phyloP scores from a whole-genome alignment of 1,140 invertebrate species.

The Drosophila mauritiana region DNA sequence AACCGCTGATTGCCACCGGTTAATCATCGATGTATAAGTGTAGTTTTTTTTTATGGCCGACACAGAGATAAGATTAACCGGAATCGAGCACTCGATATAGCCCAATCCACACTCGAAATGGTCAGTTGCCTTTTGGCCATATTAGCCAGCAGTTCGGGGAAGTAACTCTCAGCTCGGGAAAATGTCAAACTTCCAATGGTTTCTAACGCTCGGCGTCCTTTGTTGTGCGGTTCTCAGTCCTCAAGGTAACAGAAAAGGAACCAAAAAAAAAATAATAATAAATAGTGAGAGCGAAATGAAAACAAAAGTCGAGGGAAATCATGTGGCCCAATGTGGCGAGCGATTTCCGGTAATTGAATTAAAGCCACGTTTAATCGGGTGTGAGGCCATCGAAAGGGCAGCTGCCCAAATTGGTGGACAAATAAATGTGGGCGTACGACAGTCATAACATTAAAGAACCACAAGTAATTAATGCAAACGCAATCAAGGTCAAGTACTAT shows the following conservation, averaged over 20 bases:
- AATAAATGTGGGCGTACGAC: conserved; percentile 50
- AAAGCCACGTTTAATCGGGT: conserved; percentile 48
- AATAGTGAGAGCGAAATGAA: conserved; percentile 10
- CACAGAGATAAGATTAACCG: conserved; percentile 62
- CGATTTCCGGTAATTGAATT: conserved; percentile 76
- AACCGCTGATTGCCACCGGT: conserved; percentile 28
- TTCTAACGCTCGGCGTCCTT: conserved; percentile 48
- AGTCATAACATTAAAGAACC: conserved; percentile 76
- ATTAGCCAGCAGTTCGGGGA: conserved; percentile 14
- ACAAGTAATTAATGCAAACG: conserved; percentile 77
- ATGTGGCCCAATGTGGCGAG: conserved; percentile 28
- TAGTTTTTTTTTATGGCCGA: conserved; percentile 40
- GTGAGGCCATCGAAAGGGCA: conserved; percentile 45
- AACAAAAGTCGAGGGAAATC: conserved; percentile 16
- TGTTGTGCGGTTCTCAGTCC: conserved; percentile 46
- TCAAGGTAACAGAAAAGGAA: conserved; percentile 43
- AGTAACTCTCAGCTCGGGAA: background rate
- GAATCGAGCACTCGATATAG: conserved; percentile 54
- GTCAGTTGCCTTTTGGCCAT: conserved; percentile 24
- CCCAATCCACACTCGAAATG: conserved; percentile 11
- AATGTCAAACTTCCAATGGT: conserved; percentile 52
- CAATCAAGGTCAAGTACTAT: conserved; percentile 82
- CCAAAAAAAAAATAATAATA: background rate
- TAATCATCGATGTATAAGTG: conserved; percentile 46
- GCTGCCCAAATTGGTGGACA: conserved; percentile 55